phyloP scores from a whole-genome alignment of 1,140 invertebrate genomes.

The Drosophila ambigua region DNA sequence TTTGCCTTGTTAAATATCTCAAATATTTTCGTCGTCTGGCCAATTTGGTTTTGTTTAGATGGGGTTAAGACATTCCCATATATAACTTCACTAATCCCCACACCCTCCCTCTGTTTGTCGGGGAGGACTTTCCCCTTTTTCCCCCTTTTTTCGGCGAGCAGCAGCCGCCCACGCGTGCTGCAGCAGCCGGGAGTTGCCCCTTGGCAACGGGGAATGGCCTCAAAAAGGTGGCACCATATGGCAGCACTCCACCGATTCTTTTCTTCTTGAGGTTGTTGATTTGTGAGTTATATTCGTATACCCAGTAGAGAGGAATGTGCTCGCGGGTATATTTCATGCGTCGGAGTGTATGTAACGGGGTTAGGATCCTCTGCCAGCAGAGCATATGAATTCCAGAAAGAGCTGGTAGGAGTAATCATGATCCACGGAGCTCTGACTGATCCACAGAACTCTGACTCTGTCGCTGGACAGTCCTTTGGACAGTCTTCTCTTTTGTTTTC shows the following conservation, averaged over 20 bases:
- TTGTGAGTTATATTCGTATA: slow-evolving; percentile 63
- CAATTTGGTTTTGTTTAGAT: slow-evolving; percentile 78
- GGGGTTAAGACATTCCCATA: slow-evolving; percentile 80
- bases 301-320: too few species aligned
- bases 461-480: too few species aligned
- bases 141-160: slow-evolving; percentile 25
- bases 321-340: too few species aligned
- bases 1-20: slow-evolving; percentile 74
- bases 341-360: too few species aligned
- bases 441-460: too few species aligned
- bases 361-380: too few species aligned
- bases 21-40: slow-evolving; percentile 67
- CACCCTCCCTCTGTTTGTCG: slow-evolving; percentile 29
- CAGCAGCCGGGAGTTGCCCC: slow-evolving; percentile 43
- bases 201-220: slow-evolving; percentile 17
- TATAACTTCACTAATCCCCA: slow-evolving; percentile 74
- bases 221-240: slow-evolving; percentile 78
- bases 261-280: slow-evolving; percentile 35
- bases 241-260: slow-evolving; percentile 43
- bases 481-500: too few species aligned
- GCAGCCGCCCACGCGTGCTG: slow-evolving; percentile 28
- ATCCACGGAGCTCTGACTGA: too few species aligned
- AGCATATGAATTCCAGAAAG: too few species aligned
- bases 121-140: slow-evolving; percentile 18
- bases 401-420: too few species aligned